These are phyloP conservation scores for Antedon mediterranea DNA, from an alignment of 53 echinoderm and acorn worm genomes.

Conservation along the genomic window DNA sequence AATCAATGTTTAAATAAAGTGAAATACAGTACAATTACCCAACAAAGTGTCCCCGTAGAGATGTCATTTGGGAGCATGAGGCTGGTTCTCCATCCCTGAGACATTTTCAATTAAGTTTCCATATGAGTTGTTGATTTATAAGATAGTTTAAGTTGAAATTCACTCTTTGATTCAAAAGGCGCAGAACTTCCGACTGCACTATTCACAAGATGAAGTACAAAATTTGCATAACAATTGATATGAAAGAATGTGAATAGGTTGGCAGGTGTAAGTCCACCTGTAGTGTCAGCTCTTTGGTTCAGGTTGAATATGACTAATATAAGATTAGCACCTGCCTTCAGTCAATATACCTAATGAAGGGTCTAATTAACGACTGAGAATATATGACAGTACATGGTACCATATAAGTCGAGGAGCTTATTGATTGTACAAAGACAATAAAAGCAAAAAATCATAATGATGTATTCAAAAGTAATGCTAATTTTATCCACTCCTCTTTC, in stretches of 20 bases:
- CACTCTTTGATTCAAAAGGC: background rate
- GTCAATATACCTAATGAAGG: background rate
- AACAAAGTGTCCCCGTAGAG: no score
- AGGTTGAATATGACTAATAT: background rate
- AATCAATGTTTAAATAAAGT: no score
- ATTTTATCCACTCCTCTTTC: no score
- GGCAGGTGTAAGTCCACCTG: background rate
- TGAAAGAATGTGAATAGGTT: background rate
- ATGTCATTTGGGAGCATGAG: no score
- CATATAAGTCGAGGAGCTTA: no score
- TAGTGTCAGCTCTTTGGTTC: background rate
- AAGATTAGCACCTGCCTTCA: background rate
- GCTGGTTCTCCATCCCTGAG: no score
- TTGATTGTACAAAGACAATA: no score
- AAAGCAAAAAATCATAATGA: no score
- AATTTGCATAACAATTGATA: background rate
- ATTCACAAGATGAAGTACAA: background rate
- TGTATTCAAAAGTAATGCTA: no score
- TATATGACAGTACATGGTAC: no score
- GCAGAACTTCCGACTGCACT: background rate
- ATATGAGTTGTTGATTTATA: no score
- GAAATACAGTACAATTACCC: no score
- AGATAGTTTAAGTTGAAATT: background rate
- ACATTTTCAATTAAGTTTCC: background rate
- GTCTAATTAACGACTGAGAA: background rate